Evolutionary conservation across 2,888 invertebrate species (phyloP).

Genomic region (Coenonympha glycerion): DNA sequence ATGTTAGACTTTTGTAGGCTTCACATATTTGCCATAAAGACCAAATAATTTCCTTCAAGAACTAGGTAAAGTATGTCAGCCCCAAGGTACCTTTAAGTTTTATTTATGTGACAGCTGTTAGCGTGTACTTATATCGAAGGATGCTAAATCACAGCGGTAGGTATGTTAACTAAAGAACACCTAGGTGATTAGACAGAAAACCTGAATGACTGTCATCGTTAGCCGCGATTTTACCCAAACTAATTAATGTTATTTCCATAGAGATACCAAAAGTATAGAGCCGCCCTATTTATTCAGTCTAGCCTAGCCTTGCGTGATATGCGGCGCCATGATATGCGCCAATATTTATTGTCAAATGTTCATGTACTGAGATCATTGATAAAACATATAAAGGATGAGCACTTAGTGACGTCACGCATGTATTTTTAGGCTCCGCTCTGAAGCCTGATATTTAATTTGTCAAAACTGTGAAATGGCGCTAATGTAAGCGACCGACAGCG

Average conservation of each 20-base stretch:
- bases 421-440: too few species aligned
- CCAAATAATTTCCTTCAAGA: neutral
- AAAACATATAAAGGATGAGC: too few species aligned
- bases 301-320: too few species aligned
- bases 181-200: conserved; percentile 18
- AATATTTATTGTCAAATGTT: too few species aligned
- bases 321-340: too few species aligned
- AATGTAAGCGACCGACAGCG: too few species aligned
- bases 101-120: neutral
- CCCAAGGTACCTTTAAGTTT: neutral
- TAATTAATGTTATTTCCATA: conserved; percentile 7
- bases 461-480: too few species aligned
- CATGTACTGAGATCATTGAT: too few species aligned
- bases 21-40: neutral
- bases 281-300: too few species aligned
- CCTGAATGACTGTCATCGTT: conserved; percentile 20
- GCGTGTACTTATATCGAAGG: conserved; percentile 3
- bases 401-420: too few species aligned
- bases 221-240: conserved; percentile 16
- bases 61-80: neutral
- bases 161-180: conserved; percentile 18
- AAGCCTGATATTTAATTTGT: too few species aligned
- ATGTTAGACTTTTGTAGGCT: too few species aligned
- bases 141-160: conserved; percentile 20
- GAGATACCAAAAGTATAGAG: neutral